Evolutionary conservation across 2,888 invertebrate genomes (phyloP), one percentile per base, ranked within the genome.

Genomic region (Ophioninae sp.): DNA sequence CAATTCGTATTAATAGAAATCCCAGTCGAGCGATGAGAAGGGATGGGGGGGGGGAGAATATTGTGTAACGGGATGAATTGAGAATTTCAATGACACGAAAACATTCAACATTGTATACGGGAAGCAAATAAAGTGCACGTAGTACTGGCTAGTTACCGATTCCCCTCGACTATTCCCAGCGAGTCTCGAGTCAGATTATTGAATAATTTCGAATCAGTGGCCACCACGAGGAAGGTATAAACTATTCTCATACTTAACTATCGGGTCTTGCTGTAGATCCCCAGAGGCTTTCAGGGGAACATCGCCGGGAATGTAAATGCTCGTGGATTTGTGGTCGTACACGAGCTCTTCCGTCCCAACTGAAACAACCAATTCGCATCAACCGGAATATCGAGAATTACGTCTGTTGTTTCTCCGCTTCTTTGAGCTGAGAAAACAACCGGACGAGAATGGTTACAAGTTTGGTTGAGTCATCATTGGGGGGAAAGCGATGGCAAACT

Each of bases 191-290:
- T 56, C 72, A 75, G 83, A 81, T 84, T 84, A 84, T 84, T 81
- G 81, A 84, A 84, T 84, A 84, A 84, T 84, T 84, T 79, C 71
- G 71, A 81, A 81, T 83, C 77, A 81, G 74, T 77, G 74, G 41
- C 71, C 77, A 59, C 58, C 58, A 30, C 72, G 58, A 65, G 65
- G 65, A 30, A 30, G 64, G n/a, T 59, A 79, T 67, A 73, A 73
- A 79, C 73, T 79, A 73, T 79, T 73, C 79, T 73, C 67, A 59
- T 30, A 44, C 73, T 73, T 51, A 67, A 67, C 79, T 73, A 67
- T 44, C 71, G 59, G 61, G 22, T 58, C 61, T 73, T 44, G 65
- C 5, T 44, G 44, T 51, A 67, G 23, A 79, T 30, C 22, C 64
- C 51, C 51, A 17, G 17, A 13, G 51, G 51, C 51, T 17, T 51